Base-by-base conservation (phyloP, 1,140 invertebrate genomes). In the Drosophila pseudoobscura region DNA sequence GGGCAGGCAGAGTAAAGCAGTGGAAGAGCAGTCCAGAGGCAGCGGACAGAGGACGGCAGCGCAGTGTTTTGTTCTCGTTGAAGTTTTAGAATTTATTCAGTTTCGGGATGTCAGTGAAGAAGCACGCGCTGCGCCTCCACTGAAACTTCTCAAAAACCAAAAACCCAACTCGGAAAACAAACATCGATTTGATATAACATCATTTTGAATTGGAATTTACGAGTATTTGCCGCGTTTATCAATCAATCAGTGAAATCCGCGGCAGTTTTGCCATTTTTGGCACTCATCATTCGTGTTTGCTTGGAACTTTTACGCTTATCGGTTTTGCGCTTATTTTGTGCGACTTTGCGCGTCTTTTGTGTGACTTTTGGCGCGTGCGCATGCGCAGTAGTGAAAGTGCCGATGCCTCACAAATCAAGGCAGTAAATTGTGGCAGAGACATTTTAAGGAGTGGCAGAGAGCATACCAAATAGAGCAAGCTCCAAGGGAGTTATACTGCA, bases 41-140 rank as follows among this genome's bases (percentile, higher is more conserved):
- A 55, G 70, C 65, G 61, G 46, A 17, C 53, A 58, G 49, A 49
- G 55, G 44, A 45, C 22, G 47, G 51, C 47, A 20, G 45, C 80
- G 75, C 74, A 88, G 71, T 88, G 75, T 88, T 87, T 83, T 83
- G 78, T 88, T 87, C 83, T 83, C 72, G 82, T 77, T 78, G 89
- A 68, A 89, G 89, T 90, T 90, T 78, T 90, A 83, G 80, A 90
- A 89, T 87, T 90, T 91, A 91, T 91, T 91, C 89, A 79, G 89
- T 89, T 88, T 89, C 89, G 85, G 85, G 89, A 89, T 80, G 71
- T 89, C 85, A 89, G 77, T 91, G 85, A 85, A 91, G 77, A 77
- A 75, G 79, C 89, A 91, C 89, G 85, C 82, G 69, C 62, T 70
- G 69, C 75, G 75, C 75, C 63, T 47, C 24, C 43, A 68, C 31